phyloP scores from a whole-genome alignment of 1,140 invertebrate genomes.

The Pantala flavescens region DNA sequence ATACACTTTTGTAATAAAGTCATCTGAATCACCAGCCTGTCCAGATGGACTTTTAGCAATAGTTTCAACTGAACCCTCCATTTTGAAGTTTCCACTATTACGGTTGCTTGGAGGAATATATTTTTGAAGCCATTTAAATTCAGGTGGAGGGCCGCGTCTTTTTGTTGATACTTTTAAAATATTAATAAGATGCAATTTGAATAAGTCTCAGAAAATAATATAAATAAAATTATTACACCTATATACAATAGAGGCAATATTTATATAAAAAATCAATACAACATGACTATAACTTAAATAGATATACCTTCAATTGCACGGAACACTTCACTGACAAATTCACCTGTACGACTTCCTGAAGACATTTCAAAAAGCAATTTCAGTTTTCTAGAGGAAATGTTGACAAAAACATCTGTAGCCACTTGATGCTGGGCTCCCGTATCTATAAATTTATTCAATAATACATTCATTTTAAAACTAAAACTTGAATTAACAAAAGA shows the following conservation, averaged over 20 bases:
- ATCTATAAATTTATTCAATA: constrained; percentile 34
- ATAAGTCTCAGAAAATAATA: neutral
- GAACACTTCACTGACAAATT: constrained; percentile 45
- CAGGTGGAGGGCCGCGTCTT: constrained; percentile 29
- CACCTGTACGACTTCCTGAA: constrained; percentile 47
- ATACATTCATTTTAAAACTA: too few relatives aligned
- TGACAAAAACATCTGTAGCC: constrained; percentile 45
- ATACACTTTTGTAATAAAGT: neutral
- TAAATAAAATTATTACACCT: neutral
- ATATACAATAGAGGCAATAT: neutral
- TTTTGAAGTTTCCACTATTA: neutral
- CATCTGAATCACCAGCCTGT: neutral
- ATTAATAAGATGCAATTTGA: too few relatives aligned
- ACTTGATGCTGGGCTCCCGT: constrained; percentile 39
- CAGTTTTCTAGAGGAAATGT: constrained; percentile 44
- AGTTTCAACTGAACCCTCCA: neutral
- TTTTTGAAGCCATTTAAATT: constrained; percentile 16
- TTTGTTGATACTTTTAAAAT: constrained; percentile 30
- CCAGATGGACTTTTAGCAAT: neutral
- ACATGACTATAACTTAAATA: neutral
- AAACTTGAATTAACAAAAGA: constrained; percentile 14
- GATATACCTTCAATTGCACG: constrained; percentile 42
- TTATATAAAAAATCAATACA: neutral
- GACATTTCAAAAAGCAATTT: constrained; percentile 52
- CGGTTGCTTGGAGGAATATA: constrained; percentile 14